Evolutionary conservation across 2,888 invertebrate species (phyloP).

Genomic region (Amphipoea lucens): DNA sequence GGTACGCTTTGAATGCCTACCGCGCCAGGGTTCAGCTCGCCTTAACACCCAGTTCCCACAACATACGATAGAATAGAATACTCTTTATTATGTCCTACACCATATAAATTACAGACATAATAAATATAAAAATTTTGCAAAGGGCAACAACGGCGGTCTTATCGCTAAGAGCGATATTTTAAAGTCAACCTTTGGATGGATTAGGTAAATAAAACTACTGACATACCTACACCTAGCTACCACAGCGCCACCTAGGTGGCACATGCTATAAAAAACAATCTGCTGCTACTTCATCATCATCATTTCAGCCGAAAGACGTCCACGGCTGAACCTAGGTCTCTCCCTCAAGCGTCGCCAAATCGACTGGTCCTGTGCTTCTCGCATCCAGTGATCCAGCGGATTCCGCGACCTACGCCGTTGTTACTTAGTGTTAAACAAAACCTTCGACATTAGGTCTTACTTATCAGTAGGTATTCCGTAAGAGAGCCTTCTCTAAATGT

Average conservation of each 20-base stretch:
- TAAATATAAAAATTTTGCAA: no score
- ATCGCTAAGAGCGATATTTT: no score
- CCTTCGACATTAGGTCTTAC: neutral
- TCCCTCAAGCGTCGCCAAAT: neutral
- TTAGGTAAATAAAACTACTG: neutral
- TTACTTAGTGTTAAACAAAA: neutral
- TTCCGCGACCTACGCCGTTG: neutral
- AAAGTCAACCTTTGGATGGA: no score
- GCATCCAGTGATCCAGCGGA: neutral
- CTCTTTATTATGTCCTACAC: no score
- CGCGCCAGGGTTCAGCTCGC: no score
- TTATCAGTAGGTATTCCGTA: neutral
- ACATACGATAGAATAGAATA: neutral
- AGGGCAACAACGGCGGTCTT: no score
- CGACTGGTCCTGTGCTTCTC: neutral
- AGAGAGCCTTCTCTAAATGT: neutral
- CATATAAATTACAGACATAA: no score
- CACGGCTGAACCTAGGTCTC: neutral
- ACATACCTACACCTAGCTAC: neutral
- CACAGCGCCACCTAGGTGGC: neutral
- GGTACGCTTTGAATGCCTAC: no score
- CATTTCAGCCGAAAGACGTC: neutral
- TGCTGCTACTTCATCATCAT: neutral
- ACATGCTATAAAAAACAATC: neutral
- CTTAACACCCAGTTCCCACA: neutral